Conservation (phyloP, 2,113 vertebrate species). For the Sphyrna mokarran region DNA sequence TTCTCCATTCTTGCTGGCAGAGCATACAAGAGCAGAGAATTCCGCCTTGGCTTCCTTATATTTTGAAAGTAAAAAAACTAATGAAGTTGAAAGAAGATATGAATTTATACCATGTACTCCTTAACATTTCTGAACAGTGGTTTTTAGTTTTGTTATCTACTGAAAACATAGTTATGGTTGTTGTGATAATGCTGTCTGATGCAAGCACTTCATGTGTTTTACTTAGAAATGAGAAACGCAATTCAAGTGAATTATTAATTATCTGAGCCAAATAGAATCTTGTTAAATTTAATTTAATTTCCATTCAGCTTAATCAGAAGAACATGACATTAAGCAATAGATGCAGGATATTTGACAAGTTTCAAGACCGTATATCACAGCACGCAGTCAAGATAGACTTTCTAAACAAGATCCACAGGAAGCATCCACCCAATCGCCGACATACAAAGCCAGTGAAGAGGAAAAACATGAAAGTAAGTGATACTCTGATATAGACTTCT, state of each 20-base stretch:
- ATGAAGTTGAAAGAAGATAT: neutral
- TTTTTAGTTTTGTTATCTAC: neutral
- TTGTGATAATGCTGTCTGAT: neutral
- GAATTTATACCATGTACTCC: neutral
- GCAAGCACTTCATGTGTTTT: neutral
- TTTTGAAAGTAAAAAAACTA: neutral
- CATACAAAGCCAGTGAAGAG: constrained; percentile 67
- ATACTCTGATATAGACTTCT: neutral
- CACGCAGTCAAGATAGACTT: constrained; percentile 95
- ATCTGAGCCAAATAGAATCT: neutral
- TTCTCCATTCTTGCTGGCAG: no score
- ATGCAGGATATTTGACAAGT: constrained; percentile 95
- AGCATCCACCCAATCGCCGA: constrained; percentile 74
- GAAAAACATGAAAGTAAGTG: constrained; percentile 78
- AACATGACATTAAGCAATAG: constrained; percentile 87
- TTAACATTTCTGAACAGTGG: neutral
- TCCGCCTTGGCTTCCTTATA: neutral
- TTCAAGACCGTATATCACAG: constrained; percentile 94
- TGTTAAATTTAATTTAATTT: constrained; percentile 40
- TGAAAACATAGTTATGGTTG: neutral
- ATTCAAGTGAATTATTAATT: neutral
- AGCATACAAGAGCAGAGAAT: no score
- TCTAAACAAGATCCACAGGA: constrained; percentile 83
- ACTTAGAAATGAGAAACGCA: neutral
- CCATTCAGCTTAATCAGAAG: constrained; percentile 84